Evolutionary conservation across 2,113 vertebrate species (phyloP).

Genomic region (Podarcis muralis): DNA sequence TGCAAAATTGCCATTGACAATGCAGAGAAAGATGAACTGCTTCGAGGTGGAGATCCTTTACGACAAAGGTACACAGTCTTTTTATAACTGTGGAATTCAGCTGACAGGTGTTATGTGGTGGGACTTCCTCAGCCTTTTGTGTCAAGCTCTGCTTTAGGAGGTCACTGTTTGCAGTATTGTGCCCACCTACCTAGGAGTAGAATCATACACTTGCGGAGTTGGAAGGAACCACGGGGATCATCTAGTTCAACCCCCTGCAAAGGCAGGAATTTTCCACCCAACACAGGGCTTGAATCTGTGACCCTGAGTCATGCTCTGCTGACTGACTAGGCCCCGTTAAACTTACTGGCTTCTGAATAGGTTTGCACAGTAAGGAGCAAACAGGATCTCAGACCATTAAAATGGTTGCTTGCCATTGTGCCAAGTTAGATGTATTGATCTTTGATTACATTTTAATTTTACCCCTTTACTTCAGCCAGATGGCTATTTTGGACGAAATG

Average conservation of each 20-base stretch:
- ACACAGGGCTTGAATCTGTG: too few relatives aligned
- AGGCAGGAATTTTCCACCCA: too few relatives aligned
- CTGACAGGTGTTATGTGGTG: fast-evolving
- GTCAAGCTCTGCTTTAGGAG: not conserved
- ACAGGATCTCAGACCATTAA: not conserved
- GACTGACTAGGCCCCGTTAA: too few relatives aligned
- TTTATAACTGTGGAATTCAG: not conserved
- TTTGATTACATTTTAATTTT: not conserved
- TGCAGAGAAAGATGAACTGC: conserved; percentile 90
- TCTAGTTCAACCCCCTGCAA: too few relatives aligned
- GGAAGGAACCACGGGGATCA: too few relatives aligned
- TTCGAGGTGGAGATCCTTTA: conserved; percentile 80
- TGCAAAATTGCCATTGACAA: conserved; percentile 95
- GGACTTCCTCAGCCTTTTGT: not conserved
- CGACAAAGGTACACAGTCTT: conserved; percentile 83
- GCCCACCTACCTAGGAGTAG: too few relatives aligned
- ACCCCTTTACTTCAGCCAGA: not conserved
- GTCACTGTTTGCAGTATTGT: not conserved
- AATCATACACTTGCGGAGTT: too few relatives aligned
- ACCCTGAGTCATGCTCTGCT: too few relatives aligned
- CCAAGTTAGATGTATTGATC: not conserved
- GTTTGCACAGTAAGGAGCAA: not conserved
- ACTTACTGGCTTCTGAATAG: too few relatives aligned
- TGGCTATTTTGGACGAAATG: not conserved
- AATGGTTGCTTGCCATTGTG: not conserved